phyloP scores from a whole-genome alignment of 2,888 invertebrate genomes.

The Iphiclides podalirius region DNA sequence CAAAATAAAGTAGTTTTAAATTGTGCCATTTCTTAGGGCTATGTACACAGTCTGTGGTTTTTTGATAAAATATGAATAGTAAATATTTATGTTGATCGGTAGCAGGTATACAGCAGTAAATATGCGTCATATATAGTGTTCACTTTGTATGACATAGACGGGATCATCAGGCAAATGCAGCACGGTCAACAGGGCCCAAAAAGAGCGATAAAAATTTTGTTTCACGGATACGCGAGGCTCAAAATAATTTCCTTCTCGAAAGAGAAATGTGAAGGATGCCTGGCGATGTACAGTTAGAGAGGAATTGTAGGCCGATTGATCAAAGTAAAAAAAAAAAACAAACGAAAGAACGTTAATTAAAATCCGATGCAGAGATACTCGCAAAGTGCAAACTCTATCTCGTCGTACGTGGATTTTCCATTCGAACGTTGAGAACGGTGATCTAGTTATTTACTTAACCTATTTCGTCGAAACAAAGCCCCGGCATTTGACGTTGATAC shows the following conservation, averaged over 20 bases:
- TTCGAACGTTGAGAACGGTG: constrained; percentile 53
- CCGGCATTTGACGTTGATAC: constrained; percentile 43
- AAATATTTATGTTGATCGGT: no score
- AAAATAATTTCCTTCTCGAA: constrained; percentile 11
- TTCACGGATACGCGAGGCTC: not conserved
- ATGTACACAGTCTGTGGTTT: no score
- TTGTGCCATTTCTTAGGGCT: no score
- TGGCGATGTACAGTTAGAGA: constrained; percentile 8
- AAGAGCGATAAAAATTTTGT: constrained; percentile 26
- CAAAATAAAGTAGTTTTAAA: no score
- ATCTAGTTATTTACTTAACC: constrained; percentile 71
- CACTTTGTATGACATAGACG: not conserved
- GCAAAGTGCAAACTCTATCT: constrained; percentile 56
- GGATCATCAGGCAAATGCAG: not conserved
- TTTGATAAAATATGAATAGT: no score
- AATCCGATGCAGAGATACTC: constrained; percentile 52
- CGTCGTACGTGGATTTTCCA: constrained; percentile 50
- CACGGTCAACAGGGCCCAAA: not conserved
- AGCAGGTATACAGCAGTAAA: no score
- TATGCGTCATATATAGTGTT: no score
- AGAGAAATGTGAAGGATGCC: constrained; percentile 15
- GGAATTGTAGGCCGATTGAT: constrained; percentile 30
- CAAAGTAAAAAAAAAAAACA: constrained; percentile 28
- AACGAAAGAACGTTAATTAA: constrained; percentile 54
- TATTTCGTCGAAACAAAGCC: constrained; percentile 52